Percentiles rank a stretch among this genome's conserved stretches.
These are phyloP conservation scores for Lithobates pipiens DNA, from an alignment of 2,797 vertebrate genomes.

Conservation along the genomic window DNA sequence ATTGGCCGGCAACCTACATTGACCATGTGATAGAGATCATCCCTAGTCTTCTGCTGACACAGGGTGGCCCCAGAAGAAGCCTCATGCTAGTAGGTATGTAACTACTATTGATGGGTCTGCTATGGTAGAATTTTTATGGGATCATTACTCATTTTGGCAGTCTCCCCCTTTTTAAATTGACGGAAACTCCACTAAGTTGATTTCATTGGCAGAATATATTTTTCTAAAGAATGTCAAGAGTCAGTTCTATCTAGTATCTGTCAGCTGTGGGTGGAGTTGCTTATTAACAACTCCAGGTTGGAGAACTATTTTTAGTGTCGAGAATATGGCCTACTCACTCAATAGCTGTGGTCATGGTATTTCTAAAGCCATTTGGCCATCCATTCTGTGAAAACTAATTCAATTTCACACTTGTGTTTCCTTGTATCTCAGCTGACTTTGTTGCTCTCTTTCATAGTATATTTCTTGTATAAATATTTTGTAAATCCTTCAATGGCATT, in stretches of 20 bases:
- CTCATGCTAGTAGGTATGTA: background rate
- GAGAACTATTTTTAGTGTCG: constrained; percentile 15
- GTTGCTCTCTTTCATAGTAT: constrained; percentile 78
- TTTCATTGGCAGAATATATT: background rate
- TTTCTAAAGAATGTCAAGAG: background rate
- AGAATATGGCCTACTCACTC: constrained; percentile 67
- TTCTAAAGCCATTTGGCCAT: constrained; percentile 86
- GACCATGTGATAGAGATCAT: background rate
- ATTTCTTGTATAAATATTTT: constrained; percentile 90
- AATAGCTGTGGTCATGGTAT: constrained; percentile 80
- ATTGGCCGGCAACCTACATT: background rate
- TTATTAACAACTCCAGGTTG: background rate
- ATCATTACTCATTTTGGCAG: too few species aligned
- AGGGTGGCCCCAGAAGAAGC: background rate
- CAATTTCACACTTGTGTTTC: constrained; percentile 80
- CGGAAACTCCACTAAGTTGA: background rate
- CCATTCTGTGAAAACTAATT: constrained; percentile 88
- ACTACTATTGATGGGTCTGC: background rate
- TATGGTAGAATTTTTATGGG: background rate
- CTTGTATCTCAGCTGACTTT: constrained; percentile 80
- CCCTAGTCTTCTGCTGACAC: background rate
- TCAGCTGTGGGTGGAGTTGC: background rate
- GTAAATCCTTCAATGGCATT: constrained; percentile 77
- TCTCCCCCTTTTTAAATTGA: background rate
- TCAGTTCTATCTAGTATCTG: background rate